Evolutionary conservation across 2,888 invertebrate genomes (phyloP).

Genomic region (Hofmannophila pseudospretella): DNA sequence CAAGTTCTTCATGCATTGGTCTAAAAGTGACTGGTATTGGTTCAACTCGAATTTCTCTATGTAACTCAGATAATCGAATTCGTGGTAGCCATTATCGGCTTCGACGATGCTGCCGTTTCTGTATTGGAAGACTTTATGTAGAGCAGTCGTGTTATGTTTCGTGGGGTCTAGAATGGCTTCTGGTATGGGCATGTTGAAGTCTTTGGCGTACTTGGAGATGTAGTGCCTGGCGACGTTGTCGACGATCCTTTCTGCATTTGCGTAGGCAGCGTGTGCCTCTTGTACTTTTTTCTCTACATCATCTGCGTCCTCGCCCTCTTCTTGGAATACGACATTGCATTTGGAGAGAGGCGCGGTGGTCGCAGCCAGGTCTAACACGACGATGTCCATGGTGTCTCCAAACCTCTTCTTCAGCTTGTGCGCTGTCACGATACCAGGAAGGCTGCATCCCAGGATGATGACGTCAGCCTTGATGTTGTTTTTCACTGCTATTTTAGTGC

Average conservation of each 20-base stretch:
- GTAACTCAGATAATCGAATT: conserved; percentile 50
- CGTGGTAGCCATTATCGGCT: conserved; percentile 43
- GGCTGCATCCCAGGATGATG: conserved; percentile 62
- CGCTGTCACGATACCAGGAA: conserved; percentile 64
- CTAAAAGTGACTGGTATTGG: conserved; percentile 54
- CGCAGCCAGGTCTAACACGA: conserved; percentile 49
- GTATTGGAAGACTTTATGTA: conserved; percentile 57
- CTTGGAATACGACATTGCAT: conserved; percentile 48
- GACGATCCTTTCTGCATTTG: conserved; percentile 9
- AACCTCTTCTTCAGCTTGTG: conserved; percentile 62
- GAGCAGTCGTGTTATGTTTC: conserved; percentile 15
- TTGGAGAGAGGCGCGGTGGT: conserved; percentile 24
- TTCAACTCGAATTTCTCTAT: conserved; percentile 60
- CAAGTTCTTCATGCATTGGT: conserved; percentile 45
- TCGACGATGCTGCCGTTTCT: conserved; percentile 43
- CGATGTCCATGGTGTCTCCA: conserved; percentile 58
- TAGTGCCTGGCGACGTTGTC: conserved; percentile 45
- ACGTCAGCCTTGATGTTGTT: conserved; percentile 54
- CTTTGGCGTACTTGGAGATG: conserved; percentile 43
- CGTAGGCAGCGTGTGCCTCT: not conserved
- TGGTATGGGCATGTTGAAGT: conserved; percentile 52
- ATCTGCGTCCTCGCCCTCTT: conserved; percentile 11
- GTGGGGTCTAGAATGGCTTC: conserved; percentile 32
- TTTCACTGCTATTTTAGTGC: conserved; percentile 9
- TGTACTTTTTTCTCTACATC: conserved; percentile 16